Percentiles rank a stretch among this genome's conserved stretches.
Evolutionary conservation across 2,797 vertebrate genomes (phyloP).

Genomic region (Tapirus indicus): DNA sequence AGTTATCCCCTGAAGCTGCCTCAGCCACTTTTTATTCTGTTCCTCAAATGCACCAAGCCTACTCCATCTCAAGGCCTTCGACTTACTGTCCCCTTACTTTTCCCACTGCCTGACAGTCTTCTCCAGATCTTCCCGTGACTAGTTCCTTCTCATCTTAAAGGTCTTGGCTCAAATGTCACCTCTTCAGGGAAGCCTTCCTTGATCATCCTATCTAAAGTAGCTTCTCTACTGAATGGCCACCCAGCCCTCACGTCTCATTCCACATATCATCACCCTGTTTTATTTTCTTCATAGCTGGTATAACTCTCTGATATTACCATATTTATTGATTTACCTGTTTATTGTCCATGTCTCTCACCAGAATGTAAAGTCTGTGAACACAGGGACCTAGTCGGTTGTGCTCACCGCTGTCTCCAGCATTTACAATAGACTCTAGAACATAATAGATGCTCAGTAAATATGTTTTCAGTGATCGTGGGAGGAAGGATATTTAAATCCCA

Average conservation of each 20-base stretch:
- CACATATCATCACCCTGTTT: not conserved
- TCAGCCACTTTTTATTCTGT: not conserved
- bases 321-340: not conserved
- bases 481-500: constrained; percentile 20
- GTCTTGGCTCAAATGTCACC: not conserved
- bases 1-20: not conserved
- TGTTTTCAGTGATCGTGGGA: not conserved
- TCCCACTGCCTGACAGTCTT: not conserved
- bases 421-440: constrained; percentile 36
- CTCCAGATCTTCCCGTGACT: not conserved
- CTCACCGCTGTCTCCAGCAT: not conserved
- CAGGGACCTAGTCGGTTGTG: not conserved
- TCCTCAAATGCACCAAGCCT: not conserved
- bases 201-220: not conserved
- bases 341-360: not conserved
- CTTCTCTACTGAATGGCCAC: not conserved
- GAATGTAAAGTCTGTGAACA: not conserved
- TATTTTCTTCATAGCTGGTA: not conserved
- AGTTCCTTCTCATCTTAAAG: not conserved
- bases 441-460: not conserved
- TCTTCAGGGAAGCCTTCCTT: not conserved
- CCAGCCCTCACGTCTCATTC: not conserved
- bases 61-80: not conserved
- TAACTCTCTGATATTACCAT: not conserved
- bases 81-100: not conserved